Conservation (phyloP, 2,888 invertebrate species). For the Apotomis capreana region DNA sequence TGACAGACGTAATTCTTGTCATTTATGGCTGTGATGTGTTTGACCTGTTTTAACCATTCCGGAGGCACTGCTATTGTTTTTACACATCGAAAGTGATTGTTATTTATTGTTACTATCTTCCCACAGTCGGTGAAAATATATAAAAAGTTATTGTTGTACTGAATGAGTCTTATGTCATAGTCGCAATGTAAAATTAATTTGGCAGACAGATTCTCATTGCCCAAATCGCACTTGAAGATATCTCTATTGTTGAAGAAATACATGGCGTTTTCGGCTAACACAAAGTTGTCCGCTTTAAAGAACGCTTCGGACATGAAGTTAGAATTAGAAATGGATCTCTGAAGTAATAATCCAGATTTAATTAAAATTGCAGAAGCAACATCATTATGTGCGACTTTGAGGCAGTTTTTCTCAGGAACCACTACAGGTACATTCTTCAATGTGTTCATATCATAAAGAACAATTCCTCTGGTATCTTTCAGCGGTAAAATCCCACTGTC, state of each 20-base stretch:
- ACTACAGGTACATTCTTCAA: slow-evolving; percentile 67
- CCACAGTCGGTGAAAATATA: slow-evolving; percentile 69
- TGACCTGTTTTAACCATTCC: slow-evolving; percentile 70
- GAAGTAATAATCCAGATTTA: slow-evolving; percentile 61
- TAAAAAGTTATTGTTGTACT: slow-evolving; percentile 54
- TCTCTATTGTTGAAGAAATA: slow-evolving; percentile 65
- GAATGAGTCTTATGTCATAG: slow-evolving; percentile 67
- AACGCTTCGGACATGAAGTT: slow-evolving; percentile 58
- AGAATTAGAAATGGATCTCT: slow-evolving; percentile 58
- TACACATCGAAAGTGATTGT: slow-evolving; percentile 49
- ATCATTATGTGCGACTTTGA: slow-evolving; percentile 66
- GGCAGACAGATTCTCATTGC: slow-evolving; percentile 53
- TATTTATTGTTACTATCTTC: slow-evolving; percentile 59
- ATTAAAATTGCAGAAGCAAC: slow-evolving; percentile 59
- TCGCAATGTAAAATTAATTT: slow-evolving; percentile 59
- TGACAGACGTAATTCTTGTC: slow-evolving; percentile 70
- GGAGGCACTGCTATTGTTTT: slow-evolving; percentile 60
- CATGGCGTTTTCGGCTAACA: slow-evolving; percentile 56
- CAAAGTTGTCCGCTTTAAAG: slow-evolving; percentile 67
- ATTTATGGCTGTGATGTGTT: slow-evolving; percentile 63
- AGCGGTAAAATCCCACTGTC: slow-evolving; percentile 65
- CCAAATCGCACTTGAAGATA: slow-evolving; percentile 62
- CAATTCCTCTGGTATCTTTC: slow-evolving; percentile 63
- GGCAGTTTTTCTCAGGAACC: slow-evolving; percentile 61
- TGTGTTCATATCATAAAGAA: slow-evolving; percentile 63